A percentile compares a stretch with the other conserved stretches of the same genome.
phyloP scores from a whole-genome alignment of 2,797 vertebrate species.

The Neostethus bicornis region DNA sequence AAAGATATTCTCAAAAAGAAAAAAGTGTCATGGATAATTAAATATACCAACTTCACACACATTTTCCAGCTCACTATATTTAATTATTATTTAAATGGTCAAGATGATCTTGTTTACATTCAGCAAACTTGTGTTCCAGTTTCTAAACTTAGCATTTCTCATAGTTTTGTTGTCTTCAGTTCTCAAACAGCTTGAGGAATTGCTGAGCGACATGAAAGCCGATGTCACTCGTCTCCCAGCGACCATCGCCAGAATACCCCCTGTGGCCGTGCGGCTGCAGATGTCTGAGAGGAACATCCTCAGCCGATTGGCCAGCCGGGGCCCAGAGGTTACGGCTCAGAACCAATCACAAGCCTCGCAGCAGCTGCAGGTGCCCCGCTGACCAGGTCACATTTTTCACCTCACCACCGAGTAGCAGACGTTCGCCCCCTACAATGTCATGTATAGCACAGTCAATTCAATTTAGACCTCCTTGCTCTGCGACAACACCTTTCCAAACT shows the following conservation, averaged over 20 bases:
- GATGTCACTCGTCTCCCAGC: conserved; percentile 96
- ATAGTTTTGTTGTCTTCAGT: conserved; percentile 73
- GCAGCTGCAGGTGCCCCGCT: conserved; percentile 80
- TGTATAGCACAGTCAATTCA: conserved; percentile 69
- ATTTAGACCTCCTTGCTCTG: conserved; percentile 58
- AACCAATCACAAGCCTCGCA: conserved; percentile 71
- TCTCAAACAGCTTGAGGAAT: conserved; percentile 98
- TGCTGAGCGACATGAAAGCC: conserved; percentile 98
- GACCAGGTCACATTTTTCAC: conserved; percentile 55
- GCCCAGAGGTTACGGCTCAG: conserved; percentile 80
- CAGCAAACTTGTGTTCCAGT: background rate
- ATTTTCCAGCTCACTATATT: no score
- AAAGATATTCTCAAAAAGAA: conserved; percentile 1
- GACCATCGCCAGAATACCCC: conserved; percentile 96
- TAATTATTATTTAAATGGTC: background rate
- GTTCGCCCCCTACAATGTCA: conserved; percentile 38
- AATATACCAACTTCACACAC: no score
- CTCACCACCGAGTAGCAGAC: conserved; percentile 68
- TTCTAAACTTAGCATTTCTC: background rate
- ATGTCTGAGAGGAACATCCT: conserved; percentile 99
- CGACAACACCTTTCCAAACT: conserved; percentile 52
- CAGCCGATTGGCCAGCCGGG: conserved; percentile 93
- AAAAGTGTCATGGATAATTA: background rate
- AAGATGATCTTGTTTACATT: background rate
- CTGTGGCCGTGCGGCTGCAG: conserved; percentile 94